These are phyloP conservation scores for Semotilus atromaculatus DNA, from an alignment of 2,797 vertebrate genomes.

Conservation along the genomic window DNA sequence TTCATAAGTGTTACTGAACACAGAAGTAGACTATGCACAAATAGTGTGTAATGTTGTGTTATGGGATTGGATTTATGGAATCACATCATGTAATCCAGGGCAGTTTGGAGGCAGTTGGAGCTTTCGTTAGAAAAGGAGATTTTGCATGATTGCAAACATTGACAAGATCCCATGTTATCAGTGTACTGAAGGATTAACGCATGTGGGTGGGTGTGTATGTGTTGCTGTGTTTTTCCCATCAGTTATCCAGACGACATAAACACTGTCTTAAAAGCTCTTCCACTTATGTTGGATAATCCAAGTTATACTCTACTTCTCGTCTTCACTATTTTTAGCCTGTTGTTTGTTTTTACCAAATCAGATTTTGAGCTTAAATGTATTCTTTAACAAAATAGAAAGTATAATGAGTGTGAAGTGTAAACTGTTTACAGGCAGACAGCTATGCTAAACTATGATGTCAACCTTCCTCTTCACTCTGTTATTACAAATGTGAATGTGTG, in stretches of 20 bases:
- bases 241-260: constrained; percentile 62
- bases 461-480: constrained; percentile 25
- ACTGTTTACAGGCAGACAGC: constrained; percentile 1
- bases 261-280: constrained; percentile 30
- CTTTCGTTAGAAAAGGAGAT: constrained; percentile 8
- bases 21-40: neutral
- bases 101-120: constrained; percentile 3
- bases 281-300: constrained; percentile 28
- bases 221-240: constrained; percentile 50
- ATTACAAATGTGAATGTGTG: constrained; percentile 4
- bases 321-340: constrained; percentile 19
- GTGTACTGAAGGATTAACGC: neutral
- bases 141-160: constrained; percentile 35
- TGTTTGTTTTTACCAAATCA: constrained; percentile 16
- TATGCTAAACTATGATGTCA: constrained; percentile 24
- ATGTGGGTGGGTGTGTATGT: constrained; percentile 44
- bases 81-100: neutral
- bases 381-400: neutral
- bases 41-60: neutral
- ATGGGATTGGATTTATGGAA: neutral
- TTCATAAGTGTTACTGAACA: neutral
- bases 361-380: neutral
- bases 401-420: constrained; percentile 7
- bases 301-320: neutral
- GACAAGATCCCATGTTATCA: constrained; percentile 15